Conservation (phyloP, 2,113 vertebrate genomes). For the Pterocles gutturalis region DNA sequence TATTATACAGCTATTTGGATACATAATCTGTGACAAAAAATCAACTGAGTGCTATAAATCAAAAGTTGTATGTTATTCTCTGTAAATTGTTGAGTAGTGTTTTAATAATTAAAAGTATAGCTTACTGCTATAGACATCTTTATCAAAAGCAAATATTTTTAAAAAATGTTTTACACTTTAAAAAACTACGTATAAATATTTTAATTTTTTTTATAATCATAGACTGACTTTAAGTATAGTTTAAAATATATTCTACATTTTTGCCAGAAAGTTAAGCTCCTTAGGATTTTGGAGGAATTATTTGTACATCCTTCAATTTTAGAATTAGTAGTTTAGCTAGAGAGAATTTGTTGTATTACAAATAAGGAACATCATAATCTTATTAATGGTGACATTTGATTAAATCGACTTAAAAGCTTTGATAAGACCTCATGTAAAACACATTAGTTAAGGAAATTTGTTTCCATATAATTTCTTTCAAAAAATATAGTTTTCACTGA, state of each 20-base stretch:
- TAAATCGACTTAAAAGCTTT: constrained; percentile 11
- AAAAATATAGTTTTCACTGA: constrained; percentile 10
- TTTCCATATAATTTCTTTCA: neutral
- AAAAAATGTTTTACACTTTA: neutral
- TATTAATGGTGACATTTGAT: constrained; percentile 25
- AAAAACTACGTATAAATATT: neutral
- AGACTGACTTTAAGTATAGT: neutral
- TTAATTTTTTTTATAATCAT: neutral
- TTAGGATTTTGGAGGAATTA: constrained; percentile 41
- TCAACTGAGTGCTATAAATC: neutral
- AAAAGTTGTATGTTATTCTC: neutral
- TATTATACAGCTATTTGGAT: constrained; percentile 32
- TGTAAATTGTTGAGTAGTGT: neutral
- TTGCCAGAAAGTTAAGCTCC: constrained; percentile 4
- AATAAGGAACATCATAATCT: constrained; percentile 1
- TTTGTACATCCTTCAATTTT: constrained; percentile 27
- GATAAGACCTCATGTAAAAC: neutral
- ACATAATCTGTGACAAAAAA: constrained; percentile 30
- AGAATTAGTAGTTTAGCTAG: neutral
- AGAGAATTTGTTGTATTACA: neutral
- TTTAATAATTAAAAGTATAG: neutral
- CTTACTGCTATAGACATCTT: neutral
- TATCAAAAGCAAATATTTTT: neutral
- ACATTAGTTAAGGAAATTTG: neutral
- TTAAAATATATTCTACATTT: constrained; percentile 12